Evolutionary conservation across 64 coral and sea anemone species (phyloP), one percentile per base, ranked within the genome.

Genomic region (Pocillopora damicornis): DNA sequence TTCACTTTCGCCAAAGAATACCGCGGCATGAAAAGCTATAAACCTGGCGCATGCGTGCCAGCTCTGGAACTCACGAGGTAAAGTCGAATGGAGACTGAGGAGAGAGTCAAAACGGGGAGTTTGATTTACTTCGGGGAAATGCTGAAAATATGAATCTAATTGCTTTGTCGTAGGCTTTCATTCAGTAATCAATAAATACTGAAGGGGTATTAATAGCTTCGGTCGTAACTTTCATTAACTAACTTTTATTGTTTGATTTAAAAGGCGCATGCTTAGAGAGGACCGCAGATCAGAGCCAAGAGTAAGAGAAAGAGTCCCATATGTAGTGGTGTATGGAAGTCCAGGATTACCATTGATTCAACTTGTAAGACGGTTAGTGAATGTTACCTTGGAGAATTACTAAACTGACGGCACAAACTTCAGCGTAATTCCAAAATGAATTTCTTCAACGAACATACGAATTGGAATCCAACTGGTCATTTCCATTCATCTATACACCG

Each of bases 1-100:
- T 98, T 98, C 58, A 98, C 86, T 14, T 98, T 98, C 65, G 95
- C 95, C 11, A 98, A 98, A 78, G 95, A 98, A 75, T 98, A 98
- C 79, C 81, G 95, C 73, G 95, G 95, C 13, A 93, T 98, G 89
- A 83, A 90, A 30, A 88, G 79, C 4, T 98, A 98, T 76, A 98
- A 98, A 59, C 95, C 95, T 16, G 92, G 88, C 11, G 91, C 95
- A 56, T 98, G 95, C 75, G 95, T 98, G 37, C 95, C 95, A 4
- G 91, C 95, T 64, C 76, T 98, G 51, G 95, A 93, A 88, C 80
- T 98, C 4, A 88, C 95, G 64, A 87, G 95, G 95, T 98, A 74
- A 59, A 36, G 16, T 11, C 30, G 35, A 25, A 9, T 12, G 10
- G 16, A 58, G 74, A 87, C 59, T 61, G 22, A 25, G 9, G 60